Evolutionary conservation across 2,888 invertebrate species (phyloP), one percentile per base, ranked within the genome.

Genomic region (Margaritifera margaritifera): DNA sequence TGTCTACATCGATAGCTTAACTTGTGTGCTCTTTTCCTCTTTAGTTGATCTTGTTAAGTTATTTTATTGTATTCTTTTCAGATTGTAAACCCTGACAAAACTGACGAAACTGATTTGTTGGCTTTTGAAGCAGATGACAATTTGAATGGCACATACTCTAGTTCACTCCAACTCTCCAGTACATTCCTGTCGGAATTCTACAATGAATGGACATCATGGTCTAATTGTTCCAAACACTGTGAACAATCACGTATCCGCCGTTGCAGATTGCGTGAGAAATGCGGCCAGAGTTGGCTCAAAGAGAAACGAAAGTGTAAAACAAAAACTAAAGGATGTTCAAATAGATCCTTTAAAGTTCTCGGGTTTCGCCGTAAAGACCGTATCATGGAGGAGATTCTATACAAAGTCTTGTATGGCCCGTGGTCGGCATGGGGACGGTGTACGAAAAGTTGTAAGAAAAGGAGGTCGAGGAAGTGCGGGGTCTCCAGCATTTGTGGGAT

Each of bases 401-500:
- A 87, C 73, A 84, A 87, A 68, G 74, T 84, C 6, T 77, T 90
- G 61, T 91, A 91, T 79, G 85, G 88, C 4, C 79, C 86, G 0
- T 97, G 97, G 96, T 94, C 94, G 55, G 91, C 93, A 51, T 97
- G 97, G 97, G 94, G 94, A 1, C 91, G 93, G 19, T 97, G 97
- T 86, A 94, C 94, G 0, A 91, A 92, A 73, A 92, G 93, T 78
- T 97, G 97, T 87, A 93, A 93, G 24, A 96, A 96, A 3, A 92
- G 94, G 54, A 92, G 97, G 79, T 77, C 71, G 84, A 94, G 96
- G 88, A 92, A 93, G 86, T 97, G 96, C 89, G 92, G 92, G 83
- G 92, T 93, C 82, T 92, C 92, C 1, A 92, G 93, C 18, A 91
- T 94, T 79, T 97, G 97, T 84, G 94, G 94, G 2, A 93, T 93